A percentile compares a stretch with the other conserved stretches of the same genome.
Evolutionary conservation across 2,797 vertebrate species (phyloP).

Genomic region (Cossypha dichroa): DNA sequence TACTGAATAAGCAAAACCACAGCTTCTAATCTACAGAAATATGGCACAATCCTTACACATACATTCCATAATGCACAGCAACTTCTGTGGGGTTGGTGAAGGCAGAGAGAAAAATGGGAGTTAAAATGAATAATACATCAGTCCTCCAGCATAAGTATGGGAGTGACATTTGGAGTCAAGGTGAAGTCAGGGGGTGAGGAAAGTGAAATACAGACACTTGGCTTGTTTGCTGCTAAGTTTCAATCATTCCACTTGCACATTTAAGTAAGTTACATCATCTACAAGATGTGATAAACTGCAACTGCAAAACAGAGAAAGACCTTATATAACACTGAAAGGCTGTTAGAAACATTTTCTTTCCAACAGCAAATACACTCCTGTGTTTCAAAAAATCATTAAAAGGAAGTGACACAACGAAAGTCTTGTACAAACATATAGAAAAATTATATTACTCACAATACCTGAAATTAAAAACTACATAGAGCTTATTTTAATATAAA

Average conservation of each 20-base stretch:
- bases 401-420: background rate
- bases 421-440: background rate
- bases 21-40: background rate
- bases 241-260: background rate
- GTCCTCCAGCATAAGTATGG: background rate
- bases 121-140: background rate
- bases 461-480: background rate
- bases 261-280: background rate
- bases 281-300: background rate
- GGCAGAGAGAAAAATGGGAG: background rate
- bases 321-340: background rate
- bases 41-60: background rate
- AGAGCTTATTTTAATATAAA: background rate
- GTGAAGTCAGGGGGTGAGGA: background rate
- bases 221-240: background rate
- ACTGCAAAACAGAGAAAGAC: background rate
- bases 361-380: background rate
- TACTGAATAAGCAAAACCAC: background rate
- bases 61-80: background rate
- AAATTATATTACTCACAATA: background rate
- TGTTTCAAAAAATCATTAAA: background rate
- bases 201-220: background rate
- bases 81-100: background rate
- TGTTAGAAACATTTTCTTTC: background rate
- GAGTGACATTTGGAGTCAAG: background rate